Evolutionary conservation across 2,888 invertebrate genomes (phyloP), one percentile per base, ranked within the genome.

Genomic region (Sphaerophoria taeniata): DNA sequence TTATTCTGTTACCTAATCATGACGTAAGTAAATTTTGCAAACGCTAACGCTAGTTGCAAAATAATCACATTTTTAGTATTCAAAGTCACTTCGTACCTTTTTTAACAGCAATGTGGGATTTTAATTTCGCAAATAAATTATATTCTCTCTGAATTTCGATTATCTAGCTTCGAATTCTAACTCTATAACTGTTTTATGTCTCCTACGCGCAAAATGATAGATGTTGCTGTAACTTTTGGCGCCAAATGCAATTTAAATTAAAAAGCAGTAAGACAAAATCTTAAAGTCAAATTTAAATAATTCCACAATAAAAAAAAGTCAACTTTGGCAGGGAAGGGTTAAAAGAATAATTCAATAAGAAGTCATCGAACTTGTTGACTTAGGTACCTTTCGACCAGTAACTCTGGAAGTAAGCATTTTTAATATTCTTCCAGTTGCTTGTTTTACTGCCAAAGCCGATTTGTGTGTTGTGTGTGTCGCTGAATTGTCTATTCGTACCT

Each of bases 301-400:
- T 39, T 39, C 14, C 36, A 34, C 16, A 0, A 14, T 9, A 36
- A 36, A 16, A 16, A 12, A 16, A 24, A 11, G 36, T 16, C 39
- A 16, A 24, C 16, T 60, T 12, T 39, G 24, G 16, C 16, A 4
- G 39, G 5, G 33, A 39, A 4, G 2, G 6, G 24, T 12, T 6
- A 34, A 9, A n/a, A 7, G 7, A 45, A 33, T 34, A 36, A 60
- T 24, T 43, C n/a, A 7, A 16, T n/a, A 45, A 9, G 58, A 67
- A 75, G 79, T 84, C 79, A 78, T 78, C 83, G 78, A 83, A 74
- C 83, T 65, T 56, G 31, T 63, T 24, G 24, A 24, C 24, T 24
- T 24, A 24, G 24, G 24, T 2, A 24, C 24, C 65, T 47, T 36
- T n/a, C 49, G n/a, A 49, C 2, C 24, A 24, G 24, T 24, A 24